A percentile compares a stretch with the other conserved stretches of the same genome.
Evolutionary conservation across 2,797 vertebrate genomes (phyloP).

Genomic region (Lycodopsis pacificus): DNA sequence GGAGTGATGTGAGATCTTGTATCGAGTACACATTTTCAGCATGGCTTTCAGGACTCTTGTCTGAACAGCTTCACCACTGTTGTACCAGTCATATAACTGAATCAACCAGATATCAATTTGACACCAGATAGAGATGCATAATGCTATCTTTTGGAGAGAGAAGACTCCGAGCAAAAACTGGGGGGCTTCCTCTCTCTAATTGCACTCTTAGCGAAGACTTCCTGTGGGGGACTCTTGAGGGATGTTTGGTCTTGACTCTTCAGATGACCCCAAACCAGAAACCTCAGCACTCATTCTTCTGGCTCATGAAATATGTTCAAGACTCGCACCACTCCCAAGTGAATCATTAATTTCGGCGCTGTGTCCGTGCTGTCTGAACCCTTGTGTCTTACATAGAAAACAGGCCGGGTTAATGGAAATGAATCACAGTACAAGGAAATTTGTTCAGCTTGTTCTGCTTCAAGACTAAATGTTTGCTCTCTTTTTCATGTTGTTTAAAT

Average conservation of each 20-base stretch:
- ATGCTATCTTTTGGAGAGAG: constrained; percentile 35
- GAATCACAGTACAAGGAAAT: constrained; percentile 46
- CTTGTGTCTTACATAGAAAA: constrained; percentile 47
- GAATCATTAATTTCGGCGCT: constrained; percentile 59
- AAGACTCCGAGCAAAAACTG: constrained; percentile 32
- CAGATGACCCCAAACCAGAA: constrained; percentile 84
- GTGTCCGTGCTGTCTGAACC: constrained; percentile 50
- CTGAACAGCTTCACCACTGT: neutral
- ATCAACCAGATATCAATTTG: neutral
- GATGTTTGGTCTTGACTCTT: constrained; percentile 85
- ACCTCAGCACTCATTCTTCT: constrained; percentile 81
- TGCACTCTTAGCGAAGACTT: constrained; percentile 76
- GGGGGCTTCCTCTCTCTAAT: constrained; percentile 62
- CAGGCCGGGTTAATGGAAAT: constrained; percentile 55
- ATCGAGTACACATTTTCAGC: neutral
- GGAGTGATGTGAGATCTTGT: neutral
- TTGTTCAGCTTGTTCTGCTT: constrained; percentile 51
- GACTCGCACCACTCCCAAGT: constrained; percentile 78
- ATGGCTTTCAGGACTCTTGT: neutral
- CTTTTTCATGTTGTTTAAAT: constrained; percentile 27
- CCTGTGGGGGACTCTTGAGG: constrained; percentile 78
- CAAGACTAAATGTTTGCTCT: constrained; percentile 24
- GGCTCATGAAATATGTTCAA: constrained; percentile 82
- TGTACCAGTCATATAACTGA: neutral
- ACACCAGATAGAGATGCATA: constrained; percentile 27